phyloP scores from a whole-genome alignment of 1,140 invertebrate genomes.

The Penaeus indicus region DNA sequence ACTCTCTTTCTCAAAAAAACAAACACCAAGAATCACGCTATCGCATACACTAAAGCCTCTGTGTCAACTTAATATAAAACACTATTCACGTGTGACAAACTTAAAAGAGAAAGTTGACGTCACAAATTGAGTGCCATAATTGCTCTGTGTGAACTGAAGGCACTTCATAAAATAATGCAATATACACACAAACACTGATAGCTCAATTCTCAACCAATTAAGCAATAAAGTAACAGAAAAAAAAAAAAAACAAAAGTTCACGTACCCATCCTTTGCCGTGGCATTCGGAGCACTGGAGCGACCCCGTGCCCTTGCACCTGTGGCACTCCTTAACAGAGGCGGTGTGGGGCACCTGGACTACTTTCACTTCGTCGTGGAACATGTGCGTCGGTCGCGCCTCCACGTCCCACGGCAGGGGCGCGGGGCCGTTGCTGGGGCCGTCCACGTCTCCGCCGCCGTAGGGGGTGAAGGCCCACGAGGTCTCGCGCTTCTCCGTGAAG shows the following conservation, averaged over 20 bases:
- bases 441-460: constrained; percentile 73
- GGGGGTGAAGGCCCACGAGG: constrained; percentile 74
- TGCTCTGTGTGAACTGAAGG: too few species aligned
- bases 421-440: constrained; percentile 71
- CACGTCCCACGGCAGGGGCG: constrained; percentile 74
- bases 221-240: not conserved
- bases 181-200: too few species aligned
- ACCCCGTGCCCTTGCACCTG: constrained; percentile 73
- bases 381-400: constrained; percentile 66
- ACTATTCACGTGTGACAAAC: too few species aligned
- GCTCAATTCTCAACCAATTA: too few species aligned
- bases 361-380: constrained; percentile 72
- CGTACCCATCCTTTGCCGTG: constrained; percentile 74
- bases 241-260: not conserved
- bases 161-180: too few species aligned
- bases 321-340: constrained; percentile 75
- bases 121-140: too few species aligned
- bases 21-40: too few species aligned
- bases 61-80: too few species aligned
- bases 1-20: too few species aligned
- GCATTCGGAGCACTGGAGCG: constrained; percentile 73
- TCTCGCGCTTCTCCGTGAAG: constrained; percentile 75
- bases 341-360: constrained; percentile 75
- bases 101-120: too few species aligned
- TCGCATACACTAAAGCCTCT: too few species aligned